phyloP scores from a whole-genome alignment of 1,140 invertebrate genomes.

The Medauroidea extradentata region DNA sequence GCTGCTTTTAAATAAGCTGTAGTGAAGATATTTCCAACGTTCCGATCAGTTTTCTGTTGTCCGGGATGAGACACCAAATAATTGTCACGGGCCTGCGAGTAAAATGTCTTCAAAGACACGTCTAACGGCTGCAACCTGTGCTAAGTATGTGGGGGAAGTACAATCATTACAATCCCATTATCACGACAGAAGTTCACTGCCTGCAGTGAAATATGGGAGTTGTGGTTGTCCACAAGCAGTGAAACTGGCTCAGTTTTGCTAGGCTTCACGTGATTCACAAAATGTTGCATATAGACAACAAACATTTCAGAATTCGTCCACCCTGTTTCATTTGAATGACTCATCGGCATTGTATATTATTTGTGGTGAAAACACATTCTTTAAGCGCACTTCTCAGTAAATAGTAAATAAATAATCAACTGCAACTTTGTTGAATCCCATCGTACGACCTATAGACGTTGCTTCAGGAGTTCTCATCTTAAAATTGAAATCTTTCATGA shows the following conservation, averaged over 20 bases:
- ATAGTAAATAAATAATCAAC: conserved; percentile 2
- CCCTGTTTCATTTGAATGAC: background rate
- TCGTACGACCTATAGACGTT: conserved; percentile 29
- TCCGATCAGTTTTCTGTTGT: no score
- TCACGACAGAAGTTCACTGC: conserved; percentile 29
- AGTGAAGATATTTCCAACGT: no score
- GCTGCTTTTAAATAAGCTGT: no score
- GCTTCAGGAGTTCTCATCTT: conserved; percentile 32
- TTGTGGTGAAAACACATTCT: no score
- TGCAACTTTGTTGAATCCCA: conserved; percentile 32
- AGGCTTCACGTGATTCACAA: conserved; percentile 27
- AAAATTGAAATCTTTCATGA: conserved; percentile 28
- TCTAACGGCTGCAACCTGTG: conserved; percentile 40
- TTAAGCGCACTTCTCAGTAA: no score
- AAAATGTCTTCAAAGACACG: conserved; percentile 21
- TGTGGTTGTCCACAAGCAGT: conserved; percentile 38
- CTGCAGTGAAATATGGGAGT: conserved; percentile 28
- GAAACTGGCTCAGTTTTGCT: conserved; percentile 17
- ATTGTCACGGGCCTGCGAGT: no score
- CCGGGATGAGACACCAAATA: no score
- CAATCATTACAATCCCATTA: conserved; percentile 36
- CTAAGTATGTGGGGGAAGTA: conserved; percentile 37
- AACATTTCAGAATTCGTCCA: no score
- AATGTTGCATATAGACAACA: conserved; percentile 3
- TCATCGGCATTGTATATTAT: no score